Evolutionary conservation across 2,888 invertebrate genomes (phyloP).

Genomic region (Schrankia costaestrigalis): DNA sequence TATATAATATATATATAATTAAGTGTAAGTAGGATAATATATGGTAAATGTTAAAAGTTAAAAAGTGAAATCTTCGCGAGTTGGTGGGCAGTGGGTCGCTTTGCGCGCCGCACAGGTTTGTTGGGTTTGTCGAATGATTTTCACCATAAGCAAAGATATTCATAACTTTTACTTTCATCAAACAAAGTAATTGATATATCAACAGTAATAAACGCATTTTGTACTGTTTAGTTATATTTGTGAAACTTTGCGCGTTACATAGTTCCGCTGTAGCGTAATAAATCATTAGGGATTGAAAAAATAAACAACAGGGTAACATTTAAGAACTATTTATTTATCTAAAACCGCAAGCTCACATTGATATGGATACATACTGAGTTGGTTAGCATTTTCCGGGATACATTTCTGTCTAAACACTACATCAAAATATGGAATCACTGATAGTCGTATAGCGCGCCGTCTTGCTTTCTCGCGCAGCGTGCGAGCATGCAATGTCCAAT

Average conservation of each 20-base stretch:
- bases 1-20: neutral
- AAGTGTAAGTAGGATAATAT: conserved; percentile 26
- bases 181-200: conserved; percentile 44
- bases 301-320: no score
- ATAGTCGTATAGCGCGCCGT: conserved; percentile 35
- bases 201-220: neutral
- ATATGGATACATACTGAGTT: neutral
- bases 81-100: conserved; percentile 65
- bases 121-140: conserved; percentile 68
- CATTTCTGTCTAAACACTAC: conserved; percentile 6
- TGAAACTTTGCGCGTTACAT: no score
- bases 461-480: conserved; percentile 78
- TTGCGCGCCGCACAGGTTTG: conserved; percentile 61
- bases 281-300: no score
- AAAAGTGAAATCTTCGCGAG: conserved; percentile 74
- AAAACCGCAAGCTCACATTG: no score
- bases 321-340: no score
- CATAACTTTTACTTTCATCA: conserved; percentile 72
- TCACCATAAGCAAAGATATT: conserved; percentile 55
- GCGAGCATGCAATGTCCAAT: conserved; percentile 77
- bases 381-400: conserved; percentile 3
- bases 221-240: no score
- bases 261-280: no score
- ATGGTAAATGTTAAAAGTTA: conserved; percentile 68
- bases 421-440: conserved; percentile 9